Evolutionary conservation across 2,888 invertebrate genomes (phyloP).

Genomic region (Campoplex capitator): DNA sequence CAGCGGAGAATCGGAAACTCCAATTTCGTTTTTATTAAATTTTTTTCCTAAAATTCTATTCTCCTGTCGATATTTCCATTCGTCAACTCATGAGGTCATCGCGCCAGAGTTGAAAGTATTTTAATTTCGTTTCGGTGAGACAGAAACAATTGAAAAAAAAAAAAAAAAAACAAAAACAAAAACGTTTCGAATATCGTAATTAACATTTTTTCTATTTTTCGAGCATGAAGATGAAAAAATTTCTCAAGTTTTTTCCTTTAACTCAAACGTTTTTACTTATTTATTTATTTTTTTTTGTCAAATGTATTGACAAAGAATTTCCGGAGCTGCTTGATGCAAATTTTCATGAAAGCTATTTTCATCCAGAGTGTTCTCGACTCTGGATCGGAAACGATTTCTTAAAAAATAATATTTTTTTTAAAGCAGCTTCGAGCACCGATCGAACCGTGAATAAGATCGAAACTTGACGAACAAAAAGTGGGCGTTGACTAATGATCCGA

Average conservation of each 20-base stretch:
- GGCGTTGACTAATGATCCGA: slow-evolving; percentile 13
- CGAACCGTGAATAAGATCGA: neutral
- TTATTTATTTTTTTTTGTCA: too few species aligned
- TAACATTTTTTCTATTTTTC: too few species aligned
- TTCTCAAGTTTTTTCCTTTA: too few species aligned
- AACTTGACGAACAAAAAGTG: neutral
- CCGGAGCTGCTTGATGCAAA: neutral
- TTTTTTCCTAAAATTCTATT: neutral
- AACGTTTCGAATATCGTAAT: too few species aligned
- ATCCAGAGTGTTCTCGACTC: neutral
- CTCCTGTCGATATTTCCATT: neutral
- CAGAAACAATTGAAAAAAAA: too few species aligned
- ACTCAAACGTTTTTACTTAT: too few species aligned
- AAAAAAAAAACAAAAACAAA: too few species aligned
- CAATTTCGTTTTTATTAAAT: neutral
- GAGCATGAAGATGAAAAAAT: too few species aligned
- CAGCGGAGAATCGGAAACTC: neutral
- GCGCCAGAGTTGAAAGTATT: too few species aligned
- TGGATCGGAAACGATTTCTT: neutral
- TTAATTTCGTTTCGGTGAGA: too few species aligned
- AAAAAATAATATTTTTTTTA: neutral
- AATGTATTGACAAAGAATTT: too few species aligned
- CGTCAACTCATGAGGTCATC: too few species aligned
- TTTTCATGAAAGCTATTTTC: neutral
- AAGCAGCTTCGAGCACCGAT: neutral